Conservation (phyloP, 2,113 vertebrate species). For the Pygoscelis antarcticus region DNA sequence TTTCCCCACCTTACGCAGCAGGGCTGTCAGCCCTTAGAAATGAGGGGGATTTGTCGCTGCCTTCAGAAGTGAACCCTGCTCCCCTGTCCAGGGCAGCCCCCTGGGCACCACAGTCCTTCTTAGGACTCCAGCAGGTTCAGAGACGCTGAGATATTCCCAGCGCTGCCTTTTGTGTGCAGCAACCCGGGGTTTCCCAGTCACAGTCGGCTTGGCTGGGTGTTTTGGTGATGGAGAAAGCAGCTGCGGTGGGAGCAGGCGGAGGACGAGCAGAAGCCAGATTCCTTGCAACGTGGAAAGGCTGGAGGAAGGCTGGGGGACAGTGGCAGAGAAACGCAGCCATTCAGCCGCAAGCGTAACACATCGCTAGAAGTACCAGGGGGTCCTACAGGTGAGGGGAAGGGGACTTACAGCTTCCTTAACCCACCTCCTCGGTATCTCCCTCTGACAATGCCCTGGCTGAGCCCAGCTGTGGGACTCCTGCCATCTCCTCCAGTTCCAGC, state of each 20-base stretch:
- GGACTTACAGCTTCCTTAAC: too few species aligned
- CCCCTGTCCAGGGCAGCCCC: neutral
- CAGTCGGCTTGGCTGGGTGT: neutral
- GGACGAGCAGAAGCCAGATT: neutral
- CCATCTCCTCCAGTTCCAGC: neutral
- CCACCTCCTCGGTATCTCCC: neutral
- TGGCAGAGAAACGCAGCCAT: neutral
- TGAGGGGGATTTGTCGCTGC: accelerated
- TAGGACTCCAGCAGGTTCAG: neutral
- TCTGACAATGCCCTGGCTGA: neutral
- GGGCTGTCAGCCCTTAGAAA: neutral
- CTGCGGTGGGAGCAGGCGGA: neutral
- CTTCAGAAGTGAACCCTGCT: neutral
- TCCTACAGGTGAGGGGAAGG: neutral
- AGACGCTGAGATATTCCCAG: neutral
- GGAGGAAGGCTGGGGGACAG: neutral
- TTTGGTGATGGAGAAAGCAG: neutral
- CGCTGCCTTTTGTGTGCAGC: too few species aligned
- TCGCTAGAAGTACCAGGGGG: neutral
- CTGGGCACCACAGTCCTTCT: neutral
- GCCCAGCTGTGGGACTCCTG: neutral
- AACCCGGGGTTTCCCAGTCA: accelerated
- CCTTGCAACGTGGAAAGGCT: neutral
- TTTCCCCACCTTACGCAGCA: neutral
- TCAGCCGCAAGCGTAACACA: neutral